A percentile compares a stretch with the other conserved stretches of the same genome.
Evolutionary conservation across 2,113 vertebrate genomes (phyloP).

Genomic region (Siniperca knerii): DNA sequence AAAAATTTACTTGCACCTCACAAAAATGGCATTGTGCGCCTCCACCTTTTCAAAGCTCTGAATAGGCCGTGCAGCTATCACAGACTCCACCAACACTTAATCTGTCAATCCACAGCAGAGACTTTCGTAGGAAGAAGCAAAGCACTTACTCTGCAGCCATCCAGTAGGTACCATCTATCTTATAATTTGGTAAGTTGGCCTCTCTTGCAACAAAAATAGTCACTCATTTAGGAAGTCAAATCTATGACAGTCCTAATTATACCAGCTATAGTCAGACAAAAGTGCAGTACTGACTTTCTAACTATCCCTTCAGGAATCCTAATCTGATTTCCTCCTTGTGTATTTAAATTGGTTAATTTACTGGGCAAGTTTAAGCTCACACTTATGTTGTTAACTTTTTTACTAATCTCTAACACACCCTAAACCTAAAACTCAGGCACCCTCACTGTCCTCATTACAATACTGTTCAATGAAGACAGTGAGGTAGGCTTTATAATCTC

Average conservation of each 20-base stretch:
- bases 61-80: too few relatives aligned
- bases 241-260: not conserved
- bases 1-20: not conserved
- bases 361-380: not conserved
- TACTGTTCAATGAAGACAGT: not conserved
- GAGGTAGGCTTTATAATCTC: not conserved
- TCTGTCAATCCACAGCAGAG: too few relatives aligned
- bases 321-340: not conserved
- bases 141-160: not conserved
- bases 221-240: not conserved
- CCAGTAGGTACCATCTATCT: not conserved
- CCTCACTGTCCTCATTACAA: not conserved
- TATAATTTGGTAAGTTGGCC: not conserved
- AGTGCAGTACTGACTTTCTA: not conserved
- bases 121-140: not conserved
- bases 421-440: not conserved
- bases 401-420: not conserved
- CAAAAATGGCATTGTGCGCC: not conserved
- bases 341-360: not conserved
- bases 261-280: not conserved
- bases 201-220: not conserved
- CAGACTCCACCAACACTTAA: too few relatives aligned
- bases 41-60: too few relatives aligned
- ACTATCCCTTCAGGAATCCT: not conserved
- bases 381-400: not conserved